phyloP scores from a whole-genome alignment of 2,797 vertebrate species.

The Phoebastria nigripes region DNA sequence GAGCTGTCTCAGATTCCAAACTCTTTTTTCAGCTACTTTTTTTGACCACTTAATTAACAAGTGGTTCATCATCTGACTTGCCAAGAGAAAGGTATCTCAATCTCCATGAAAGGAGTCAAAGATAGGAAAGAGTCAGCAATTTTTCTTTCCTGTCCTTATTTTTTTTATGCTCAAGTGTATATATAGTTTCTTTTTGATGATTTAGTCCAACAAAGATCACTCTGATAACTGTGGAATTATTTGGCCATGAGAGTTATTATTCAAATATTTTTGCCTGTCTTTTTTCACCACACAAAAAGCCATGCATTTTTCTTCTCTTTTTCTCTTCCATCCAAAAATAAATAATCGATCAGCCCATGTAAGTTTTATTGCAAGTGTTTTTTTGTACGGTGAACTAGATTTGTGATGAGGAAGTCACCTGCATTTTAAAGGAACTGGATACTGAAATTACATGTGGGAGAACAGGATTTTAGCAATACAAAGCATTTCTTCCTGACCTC shows the following conservation, averaged over 20 bases:
- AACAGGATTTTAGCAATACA: not conserved
- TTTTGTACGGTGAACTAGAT: not conserved
- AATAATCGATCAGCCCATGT: not conserved
- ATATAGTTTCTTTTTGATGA: not conserved
- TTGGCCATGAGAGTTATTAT: not conserved
- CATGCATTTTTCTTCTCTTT: not conserved
- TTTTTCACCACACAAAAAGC: not conserved
- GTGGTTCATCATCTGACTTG: not conserved
- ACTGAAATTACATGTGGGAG: not conserved
- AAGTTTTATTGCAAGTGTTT: not conserved
- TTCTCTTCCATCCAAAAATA: not conserved
- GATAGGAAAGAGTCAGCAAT: not conserved
- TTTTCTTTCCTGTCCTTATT: not conserved
- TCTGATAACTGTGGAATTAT: not conserved
- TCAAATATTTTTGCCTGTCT: not conserved
- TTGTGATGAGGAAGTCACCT: not conserved
- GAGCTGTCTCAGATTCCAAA: not conserved
- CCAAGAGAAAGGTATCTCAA: not conserved
- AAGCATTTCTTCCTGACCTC: not conserved
- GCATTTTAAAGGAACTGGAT: not conserved
- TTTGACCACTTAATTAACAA: constrained; percentile 20
- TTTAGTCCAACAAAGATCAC: not conserved
- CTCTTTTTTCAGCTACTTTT: not conserved
- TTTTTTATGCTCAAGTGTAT: not conserved
- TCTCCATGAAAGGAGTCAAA: not conserved